Evolutionary conservation across 2,888 invertebrate genomes (phyloP), one percentile per base, ranked within the genome.

Genomic region (Tenthredo distinguenda): DNA sequence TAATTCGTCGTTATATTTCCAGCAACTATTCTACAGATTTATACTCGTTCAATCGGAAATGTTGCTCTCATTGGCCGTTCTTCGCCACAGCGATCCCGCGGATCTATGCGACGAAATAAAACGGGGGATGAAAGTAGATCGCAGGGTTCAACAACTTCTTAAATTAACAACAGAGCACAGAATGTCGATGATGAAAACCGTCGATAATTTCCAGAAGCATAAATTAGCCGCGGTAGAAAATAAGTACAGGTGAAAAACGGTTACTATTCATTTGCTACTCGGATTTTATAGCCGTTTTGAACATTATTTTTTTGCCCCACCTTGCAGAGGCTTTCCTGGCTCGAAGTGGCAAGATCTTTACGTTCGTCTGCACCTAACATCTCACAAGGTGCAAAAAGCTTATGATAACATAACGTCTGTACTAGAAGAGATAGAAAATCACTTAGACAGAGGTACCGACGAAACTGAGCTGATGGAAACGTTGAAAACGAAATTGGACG

Each of bases 11-110:
- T 85, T 83, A 68, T 83, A 86, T 58, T 87, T 88, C 26, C 86
- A 93, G 92, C 89, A 86, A 86, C 88, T 91, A 40, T 93, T 92
- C 86, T 90, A 92, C 84, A 91, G 86, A 10, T 93, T 90, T 85
- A 87, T 93, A 58, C 88, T 93, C n/a, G 88, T 89, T 5, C 93
- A 93, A 86, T 93, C 93, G 15, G 92, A 93, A 85, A 89, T 90
- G 89, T 86, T 93, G 84, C 87, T 91, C 74, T 87, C 92, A 65
- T 81, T 93, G 84, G 91, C 91, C 37, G 86, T 89, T 50, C 88
- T 90, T 34, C 91, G 91, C 43, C 87, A 89, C 77, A 87, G 84
- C 18, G 85, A 88, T 62, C 87, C 86, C 31, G 88, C 88, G 88
- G 76, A 86, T 15, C 62, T 83, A 0, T 68, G 50, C 62, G 62